A percentile compares a stretch with the other conserved stretches of the same genome.
These are phyloP conservation scores for Eupithecia pulchellata DNA, from an alignment of 2,888 invertebrate species.

Conservation along the genomic window DNA sequence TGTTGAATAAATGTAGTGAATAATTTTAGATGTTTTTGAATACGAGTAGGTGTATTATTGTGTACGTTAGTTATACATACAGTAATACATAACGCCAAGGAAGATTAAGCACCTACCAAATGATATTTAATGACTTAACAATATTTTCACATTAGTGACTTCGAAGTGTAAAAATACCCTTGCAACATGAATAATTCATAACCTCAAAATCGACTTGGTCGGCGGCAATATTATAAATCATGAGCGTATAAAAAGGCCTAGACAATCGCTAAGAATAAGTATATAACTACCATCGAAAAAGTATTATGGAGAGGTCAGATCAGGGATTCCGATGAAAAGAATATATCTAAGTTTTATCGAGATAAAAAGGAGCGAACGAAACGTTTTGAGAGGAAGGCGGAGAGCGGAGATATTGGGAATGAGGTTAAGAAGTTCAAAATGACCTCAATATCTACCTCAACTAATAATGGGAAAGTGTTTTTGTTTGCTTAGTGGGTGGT, in stretches of 20 bases:
- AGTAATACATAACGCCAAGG: too few relatives aligned
- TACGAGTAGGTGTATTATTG: not conserved
- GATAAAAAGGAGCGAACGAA: slow-evolving; percentile 52
- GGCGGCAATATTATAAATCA: slow-evolving; percentile 50
- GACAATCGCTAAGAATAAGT: slow-evolving; percentile 50
- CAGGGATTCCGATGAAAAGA: slow-evolving; percentile 64
- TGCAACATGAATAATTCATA: slow-evolving; percentile 44
- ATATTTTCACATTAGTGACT: slow-evolving; percentile 20
- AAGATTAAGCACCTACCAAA: not conserved
- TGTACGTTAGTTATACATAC: too few relatives aligned
- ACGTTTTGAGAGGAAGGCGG: slow-evolving; percentile 30
- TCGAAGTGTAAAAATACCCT: slow-evolving; percentile 35
- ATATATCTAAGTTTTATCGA: slow-evolving; percentile 67
- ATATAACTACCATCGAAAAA: slow-evolving; percentile 49
- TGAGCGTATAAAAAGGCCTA: slow-evolving; percentile 47
- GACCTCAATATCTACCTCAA: not conserved
- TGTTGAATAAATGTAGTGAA: not conserved
- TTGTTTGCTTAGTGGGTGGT: not conserved
- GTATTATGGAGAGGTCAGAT: slow-evolving; percentile 56
- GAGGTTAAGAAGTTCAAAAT: not conserved
- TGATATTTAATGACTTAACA: not conserved
- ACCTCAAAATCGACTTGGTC: slow-evolving; percentile 41
- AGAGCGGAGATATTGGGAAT: slow-evolving; percentile 23
- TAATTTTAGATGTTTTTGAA: not conserved
- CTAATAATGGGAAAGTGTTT: not conserved